A percentile compares a stretch with the other conserved stretches of the same genome.
These are phyloP conservation scores for Lepeophtheirus nordmannii DNA, from an alignment of 2,888 invertebrate species.

Conservation along the genomic window DNA sequence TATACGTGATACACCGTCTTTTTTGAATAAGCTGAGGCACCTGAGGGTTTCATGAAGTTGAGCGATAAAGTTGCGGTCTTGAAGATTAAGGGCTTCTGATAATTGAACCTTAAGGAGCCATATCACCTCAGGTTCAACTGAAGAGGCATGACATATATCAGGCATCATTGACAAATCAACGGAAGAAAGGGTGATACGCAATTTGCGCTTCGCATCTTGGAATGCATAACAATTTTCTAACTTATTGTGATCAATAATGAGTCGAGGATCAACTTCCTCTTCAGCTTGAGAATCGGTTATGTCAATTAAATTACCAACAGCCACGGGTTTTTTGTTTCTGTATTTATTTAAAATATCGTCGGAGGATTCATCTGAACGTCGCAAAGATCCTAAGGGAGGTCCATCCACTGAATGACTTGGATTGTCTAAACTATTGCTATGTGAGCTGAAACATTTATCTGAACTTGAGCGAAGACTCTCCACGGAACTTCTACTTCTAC, in stretches of 20 bases:
- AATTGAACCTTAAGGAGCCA: constrained; percentile 56
- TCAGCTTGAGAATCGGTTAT: constrained; percentile 15
- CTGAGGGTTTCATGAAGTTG: constrained; percentile 67
- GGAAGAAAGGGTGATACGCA: constrained; percentile 74
- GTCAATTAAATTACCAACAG: constrained; percentile 31
- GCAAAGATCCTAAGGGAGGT: not conserved
- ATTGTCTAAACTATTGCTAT: constrained; percentile 8
- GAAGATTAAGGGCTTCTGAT: constrained; percentile 63
- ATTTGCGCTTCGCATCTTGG: constrained; percentile 63
- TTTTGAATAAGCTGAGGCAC: constrained; percentile 54
- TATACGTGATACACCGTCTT: constrained; percentile 39
- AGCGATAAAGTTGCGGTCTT: constrained; percentile 57
- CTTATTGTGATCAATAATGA: constrained; percentile 41
- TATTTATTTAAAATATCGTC: constrained; percentile 93
- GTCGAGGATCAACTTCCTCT: constrained; percentile 37
- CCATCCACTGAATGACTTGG: not conserved
- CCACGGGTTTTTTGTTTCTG: constrained; percentile 41
- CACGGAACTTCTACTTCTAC: constrained; percentile 6
- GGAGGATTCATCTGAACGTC: constrained; percentile 46
- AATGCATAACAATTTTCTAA: constrained; percentile 46
- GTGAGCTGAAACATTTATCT: not conserved
- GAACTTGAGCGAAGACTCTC: constrained; percentile 7
- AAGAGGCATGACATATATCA: constrained; percentile 22
- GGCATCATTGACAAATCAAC: constrained; percentile 44
- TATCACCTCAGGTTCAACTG: constrained; percentile 38